These are phyloP conservation scores for Atlantisia rogersi DNA, from an alignment of 2,113 vertebrate genomes.

Conservation along the genomic window DNA sequence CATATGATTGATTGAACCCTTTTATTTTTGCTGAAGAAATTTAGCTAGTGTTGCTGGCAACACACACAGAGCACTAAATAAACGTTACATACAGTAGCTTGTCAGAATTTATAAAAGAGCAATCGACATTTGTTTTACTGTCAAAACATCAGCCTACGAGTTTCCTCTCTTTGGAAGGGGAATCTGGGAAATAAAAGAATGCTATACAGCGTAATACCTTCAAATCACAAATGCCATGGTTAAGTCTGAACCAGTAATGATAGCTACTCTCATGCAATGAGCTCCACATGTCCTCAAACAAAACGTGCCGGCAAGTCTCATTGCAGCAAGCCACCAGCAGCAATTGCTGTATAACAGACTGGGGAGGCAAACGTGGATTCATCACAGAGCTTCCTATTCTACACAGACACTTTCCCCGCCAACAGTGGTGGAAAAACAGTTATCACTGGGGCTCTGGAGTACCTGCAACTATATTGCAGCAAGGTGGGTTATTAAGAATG, in stretches of 20 bases:
- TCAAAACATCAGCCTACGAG: slow-evolving; percentile 70
- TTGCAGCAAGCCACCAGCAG: neutral
- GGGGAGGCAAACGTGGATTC: neutral
- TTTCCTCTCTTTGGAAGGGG: slow-evolving; percentile 57
- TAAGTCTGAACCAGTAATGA: neutral
- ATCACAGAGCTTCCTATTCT: slow-evolving; percentile 14
- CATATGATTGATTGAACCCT: slow-evolving; percentile 24
- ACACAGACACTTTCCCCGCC: neutral
- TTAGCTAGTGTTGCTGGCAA: slow-evolving; percentile 60
- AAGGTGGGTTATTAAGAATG: neutral
- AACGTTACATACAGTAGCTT: slow-evolving; percentile 56
- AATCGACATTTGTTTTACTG: slow-evolving; percentile 71
- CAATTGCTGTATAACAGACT: neutral
- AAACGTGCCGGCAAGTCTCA: neutral
- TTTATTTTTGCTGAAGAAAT: slow-evolving; percentile 53
- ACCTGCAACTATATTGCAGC: neutral
- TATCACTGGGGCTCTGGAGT: neutral
- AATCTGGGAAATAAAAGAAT: slow-evolving; percentile 12
- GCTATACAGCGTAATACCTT: neutral
- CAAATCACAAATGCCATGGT: slow-evolving; percentile 3
- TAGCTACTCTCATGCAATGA: neutral
- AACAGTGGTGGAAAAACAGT: neutral
- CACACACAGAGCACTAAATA: slow-evolving; percentile 55
- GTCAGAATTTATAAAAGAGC: slow-evolving; percentile 71
- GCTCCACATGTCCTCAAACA: neutral